A percentile compares a stretch with the other conserved stretches of the same genome.
Conservation (phyloP, 2,113 vertebrate species). For the Notarius quadriscutis region DNA sequence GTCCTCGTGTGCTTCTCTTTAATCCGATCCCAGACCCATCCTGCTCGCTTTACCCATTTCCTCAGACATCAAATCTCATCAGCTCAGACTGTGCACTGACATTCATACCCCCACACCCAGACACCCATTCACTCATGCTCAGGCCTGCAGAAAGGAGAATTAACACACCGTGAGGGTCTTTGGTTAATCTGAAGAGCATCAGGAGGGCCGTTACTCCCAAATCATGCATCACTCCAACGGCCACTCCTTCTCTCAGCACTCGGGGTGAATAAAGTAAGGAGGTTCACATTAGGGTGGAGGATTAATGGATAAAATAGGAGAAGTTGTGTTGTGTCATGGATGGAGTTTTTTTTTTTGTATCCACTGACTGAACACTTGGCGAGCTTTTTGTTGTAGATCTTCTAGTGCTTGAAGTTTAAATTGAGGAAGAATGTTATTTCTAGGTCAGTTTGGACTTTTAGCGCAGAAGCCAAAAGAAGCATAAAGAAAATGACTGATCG, state of each 20-base stretch:
- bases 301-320: neutral
- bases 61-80: neutral
- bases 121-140: neutral
- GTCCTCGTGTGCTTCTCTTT: neutral
- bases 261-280: conserved; percentile 5
- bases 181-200: neutral
- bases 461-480: conserved; percentile 21
- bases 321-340: neutral
- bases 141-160: neutral
- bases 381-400: neutral
- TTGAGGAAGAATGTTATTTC: conserved; percentile 32
- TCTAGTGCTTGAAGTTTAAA: conserved; percentile 14
- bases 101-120: conserved; percentile 52
- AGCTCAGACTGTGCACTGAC: conserved; percentile 50
- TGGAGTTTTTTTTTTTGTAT: neutral
- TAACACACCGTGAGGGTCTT: neutral
- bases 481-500: conserved; percentile 14
- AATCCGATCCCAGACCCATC: neutral
- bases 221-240: neutral
- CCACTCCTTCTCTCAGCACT: conserved; percentile 54
- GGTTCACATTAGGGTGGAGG: neutral
- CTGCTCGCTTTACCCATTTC: neutral
- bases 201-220: neutral
- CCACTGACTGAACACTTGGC: neutral
- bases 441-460: conserved; percentile 14